These are phyloP conservation scores for Plectropomus leopardus DNA, from an alignment of 2,113 vertebrate species.

Conservation along the genomic window DNA sequence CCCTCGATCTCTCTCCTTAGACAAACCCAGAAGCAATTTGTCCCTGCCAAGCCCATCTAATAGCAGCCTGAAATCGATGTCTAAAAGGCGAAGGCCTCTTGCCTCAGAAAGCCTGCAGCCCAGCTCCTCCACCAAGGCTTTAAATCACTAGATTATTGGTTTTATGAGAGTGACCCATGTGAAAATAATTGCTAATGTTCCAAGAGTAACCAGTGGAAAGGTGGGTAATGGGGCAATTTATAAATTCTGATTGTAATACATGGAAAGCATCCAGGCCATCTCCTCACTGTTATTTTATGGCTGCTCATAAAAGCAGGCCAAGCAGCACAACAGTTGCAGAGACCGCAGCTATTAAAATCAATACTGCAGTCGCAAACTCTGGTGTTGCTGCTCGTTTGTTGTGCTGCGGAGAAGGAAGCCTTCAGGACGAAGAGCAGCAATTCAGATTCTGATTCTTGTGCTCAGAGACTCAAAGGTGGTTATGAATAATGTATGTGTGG, in stretches of 20 bases:
- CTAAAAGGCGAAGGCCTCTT: constrained; percentile 56
- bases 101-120: constrained; percentile 53
- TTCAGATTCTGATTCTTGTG: constrained; percentile 16
- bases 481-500: background rate
- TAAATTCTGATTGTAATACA: constrained; percentile 88
- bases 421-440: constrained; percentile 27
- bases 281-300: constrained; percentile 83
- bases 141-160: constrained; percentile 88
- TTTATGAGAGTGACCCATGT: constrained; percentile 85
- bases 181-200: constrained; percentile 90
- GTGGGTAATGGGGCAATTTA: constrained; percentile 88
- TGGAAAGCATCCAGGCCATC: constrained; percentile 86
- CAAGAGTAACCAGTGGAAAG: constrained; percentile 87
- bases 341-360: constrained; percentile 80
- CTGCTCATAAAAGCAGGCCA: constrained; percentile 81
- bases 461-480: background rate
- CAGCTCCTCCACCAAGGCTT: constrained; percentile 62
- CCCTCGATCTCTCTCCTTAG: constrained; percentile 53
- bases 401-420: constrained; percentile 48
- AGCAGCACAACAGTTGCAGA: constrained; percentile 76
- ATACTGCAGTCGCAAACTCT: constrained; percentile 69
- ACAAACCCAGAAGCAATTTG: constrained; percentile 76
- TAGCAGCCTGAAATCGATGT: constrained; percentile 70
- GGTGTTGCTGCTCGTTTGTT: constrained; percentile 57
- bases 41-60: constrained; percentile 74